Conservation (phyloP, 35 echinoderm and acorn worm species). For the Ophiothrix spiculata region DNA sequence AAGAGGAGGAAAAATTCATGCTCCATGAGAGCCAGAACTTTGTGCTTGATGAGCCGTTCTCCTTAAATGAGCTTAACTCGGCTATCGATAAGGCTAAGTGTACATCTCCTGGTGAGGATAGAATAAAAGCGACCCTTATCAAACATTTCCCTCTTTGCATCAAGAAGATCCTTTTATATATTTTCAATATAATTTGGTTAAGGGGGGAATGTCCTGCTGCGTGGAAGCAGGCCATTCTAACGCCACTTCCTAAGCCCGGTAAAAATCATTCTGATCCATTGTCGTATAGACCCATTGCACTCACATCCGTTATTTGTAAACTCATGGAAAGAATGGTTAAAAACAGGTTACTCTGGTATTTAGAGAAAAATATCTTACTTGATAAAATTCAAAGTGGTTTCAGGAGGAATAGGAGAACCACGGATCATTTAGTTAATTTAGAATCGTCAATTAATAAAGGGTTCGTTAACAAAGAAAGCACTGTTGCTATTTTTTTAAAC, state of each 20-base stretch:
- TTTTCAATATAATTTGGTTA: background rate
- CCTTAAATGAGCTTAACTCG: background rate
- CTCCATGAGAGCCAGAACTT: background rate
- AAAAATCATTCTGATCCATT: constrained; percentile 16
- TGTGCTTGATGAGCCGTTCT: background rate
- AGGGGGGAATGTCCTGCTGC: background rate
- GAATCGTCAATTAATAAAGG: constrained; percentile 5
- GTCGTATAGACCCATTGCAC: constrained; percentile 17
- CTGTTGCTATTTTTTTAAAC: constrained; percentile 21
- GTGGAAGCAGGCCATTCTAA: background rate
- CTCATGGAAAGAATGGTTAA: constrained; percentile 41
- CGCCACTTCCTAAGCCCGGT: background rate
- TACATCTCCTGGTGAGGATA: background rate
- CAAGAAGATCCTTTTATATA: background rate
- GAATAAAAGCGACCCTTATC: background rate
- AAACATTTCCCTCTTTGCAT: background rate
- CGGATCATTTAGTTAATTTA: constrained; percentile 8
- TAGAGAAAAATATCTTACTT: background rate
- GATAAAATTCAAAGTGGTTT: constrained; percentile 21
- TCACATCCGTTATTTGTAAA: background rate
- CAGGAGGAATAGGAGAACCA: constrained; percentile 9
- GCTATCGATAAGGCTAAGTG: background rate
- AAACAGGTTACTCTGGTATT: background rate
- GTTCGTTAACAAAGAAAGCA: background rate
- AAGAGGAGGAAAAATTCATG: background rate